A percentile compares a stretch with the other conserved stretches of the same genome.
Evolutionary conservation across 2,888 invertebrate species (phyloP).

Genomic region (Drosophila affinis): DNA sequence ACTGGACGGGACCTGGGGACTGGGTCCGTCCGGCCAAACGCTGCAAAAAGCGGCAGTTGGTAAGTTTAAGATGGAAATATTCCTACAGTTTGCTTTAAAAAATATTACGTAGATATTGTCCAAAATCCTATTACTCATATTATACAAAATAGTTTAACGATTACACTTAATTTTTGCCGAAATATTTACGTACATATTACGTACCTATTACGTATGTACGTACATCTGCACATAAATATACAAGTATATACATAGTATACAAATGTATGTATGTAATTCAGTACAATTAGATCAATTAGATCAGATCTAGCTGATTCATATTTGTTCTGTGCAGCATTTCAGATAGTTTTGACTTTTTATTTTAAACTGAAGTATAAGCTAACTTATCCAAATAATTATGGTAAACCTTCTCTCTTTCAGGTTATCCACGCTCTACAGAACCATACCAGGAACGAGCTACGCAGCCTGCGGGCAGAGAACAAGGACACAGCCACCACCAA

Average conservation of each 20-base stretch:
- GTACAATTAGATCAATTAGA: too few relatives aligned
- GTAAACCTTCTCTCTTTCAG: background rate
- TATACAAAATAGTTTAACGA: too few relatives aligned
- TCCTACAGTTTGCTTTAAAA: background rate
- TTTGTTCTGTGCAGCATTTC: too few relatives aligned
- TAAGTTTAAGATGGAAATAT: conserved; percentile 34
- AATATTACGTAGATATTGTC: background rate
- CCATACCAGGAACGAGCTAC: conserved; percentile 45
- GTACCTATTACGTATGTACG: too few relatives aligned
- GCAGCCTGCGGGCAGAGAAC: conserved; percentile 38
- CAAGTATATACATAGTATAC: too few relatives aligned
- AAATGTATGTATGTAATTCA: too few relatives aligned
- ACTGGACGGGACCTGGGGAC: conserved; percentile 33
- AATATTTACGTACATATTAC: too few relatives aligned
- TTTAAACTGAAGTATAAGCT: background rate
- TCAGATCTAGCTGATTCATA: too few relatives aligned
- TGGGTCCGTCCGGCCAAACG: background rate
- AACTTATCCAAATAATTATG: background rate
- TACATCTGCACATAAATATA: too few relatives aligned
- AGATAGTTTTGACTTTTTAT: too few relatives aligned
- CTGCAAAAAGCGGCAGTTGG: conserved; percentile 43
- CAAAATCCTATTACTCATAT: too few relatives aligned
- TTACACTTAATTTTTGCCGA: too few relatives aligned
- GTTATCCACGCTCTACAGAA: conserved; percentile 24
- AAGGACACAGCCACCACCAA: conserved; percentile 35